Percentiles rank a stretch among this genome's conserved stretches.
These are phyloP conservation scores for Lipotes vexillifer DNA, from an alignment of 2,113 vertebrate genomes.

Conservation along the genomic window DNA sequence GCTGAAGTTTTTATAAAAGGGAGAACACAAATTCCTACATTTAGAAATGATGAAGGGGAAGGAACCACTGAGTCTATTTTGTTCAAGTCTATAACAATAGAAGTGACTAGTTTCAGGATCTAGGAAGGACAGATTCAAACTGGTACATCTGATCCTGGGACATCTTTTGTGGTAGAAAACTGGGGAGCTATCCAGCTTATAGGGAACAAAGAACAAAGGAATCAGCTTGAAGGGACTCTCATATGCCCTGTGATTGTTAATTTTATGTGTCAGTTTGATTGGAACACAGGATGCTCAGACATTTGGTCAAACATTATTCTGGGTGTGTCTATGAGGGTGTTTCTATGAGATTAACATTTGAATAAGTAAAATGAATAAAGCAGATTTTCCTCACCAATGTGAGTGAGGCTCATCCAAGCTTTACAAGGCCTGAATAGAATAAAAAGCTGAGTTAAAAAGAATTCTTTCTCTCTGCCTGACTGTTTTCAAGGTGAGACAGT, in stretches of 20 bases:
- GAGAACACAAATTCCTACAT: neutral
- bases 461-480: neutral
- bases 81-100: neutral
- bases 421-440: neutral
- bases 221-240: neutral
- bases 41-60: neutral
- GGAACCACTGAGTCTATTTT: neutral
- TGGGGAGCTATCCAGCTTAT: neutral
- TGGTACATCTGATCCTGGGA: neutral
- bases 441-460: neutral
- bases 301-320: neutral
- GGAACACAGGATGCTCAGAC: neutral
- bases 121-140: neutral
- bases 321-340: neutral
- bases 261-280: neutral
- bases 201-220: neutral
- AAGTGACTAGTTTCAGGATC: neutral
- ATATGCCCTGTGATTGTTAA: neutral
- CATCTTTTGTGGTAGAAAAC: neutral
- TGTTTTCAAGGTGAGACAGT: neutral
- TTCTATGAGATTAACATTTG: neutral
- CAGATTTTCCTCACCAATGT: neutral
- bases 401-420: neutral
- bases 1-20: neutral
- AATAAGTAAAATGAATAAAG: neutral